Conservation (phyloP, 2,888 invertebrate genomes). For the Beris chalybata region DNA sequence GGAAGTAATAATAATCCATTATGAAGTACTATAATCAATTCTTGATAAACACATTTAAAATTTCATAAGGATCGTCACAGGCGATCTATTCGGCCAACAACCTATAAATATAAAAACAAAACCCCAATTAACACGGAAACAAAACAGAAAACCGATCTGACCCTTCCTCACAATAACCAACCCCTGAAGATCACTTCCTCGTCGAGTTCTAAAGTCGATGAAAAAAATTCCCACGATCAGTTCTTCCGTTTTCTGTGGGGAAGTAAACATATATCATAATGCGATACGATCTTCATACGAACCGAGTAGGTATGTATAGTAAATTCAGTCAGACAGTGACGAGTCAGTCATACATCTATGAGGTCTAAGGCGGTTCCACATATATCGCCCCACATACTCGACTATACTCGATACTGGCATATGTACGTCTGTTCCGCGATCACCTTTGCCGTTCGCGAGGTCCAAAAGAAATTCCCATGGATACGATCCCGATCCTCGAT, state of each 20-base stretch:
- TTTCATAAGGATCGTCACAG: too few species aligned
- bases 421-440: conserved; percentile 5
- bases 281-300: neutral
- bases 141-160: conserved; percentile 4
- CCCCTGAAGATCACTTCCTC: conserved; percentile 1
- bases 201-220: neutral
- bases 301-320: neutral
- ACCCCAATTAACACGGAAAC: too few species aligned
- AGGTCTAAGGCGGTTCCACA: too few species aligned
- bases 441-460: conserved; percentile 11
- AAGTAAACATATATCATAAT: conserved; percentile 22
- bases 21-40: too few species aligned
- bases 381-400: too few species aligned
- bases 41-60: too few species aligned
- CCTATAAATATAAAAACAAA: too few species aligned
- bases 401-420: neutral
- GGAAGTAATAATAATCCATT: too few species aligned
- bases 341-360: too few species aligned
- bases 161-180: neutral
- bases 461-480: conserved; percentile 28
- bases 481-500: conserved; percentile 7
- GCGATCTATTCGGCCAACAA: too few species aligned
- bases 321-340: conserved; percentile 4
- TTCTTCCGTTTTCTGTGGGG: conserved; percentile 37
- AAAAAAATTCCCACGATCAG: conserved; percentile 37